phyloP scores from a whole-genome alignment of 2,797 vertebrate species.

The Meda fulgida region DNA sequence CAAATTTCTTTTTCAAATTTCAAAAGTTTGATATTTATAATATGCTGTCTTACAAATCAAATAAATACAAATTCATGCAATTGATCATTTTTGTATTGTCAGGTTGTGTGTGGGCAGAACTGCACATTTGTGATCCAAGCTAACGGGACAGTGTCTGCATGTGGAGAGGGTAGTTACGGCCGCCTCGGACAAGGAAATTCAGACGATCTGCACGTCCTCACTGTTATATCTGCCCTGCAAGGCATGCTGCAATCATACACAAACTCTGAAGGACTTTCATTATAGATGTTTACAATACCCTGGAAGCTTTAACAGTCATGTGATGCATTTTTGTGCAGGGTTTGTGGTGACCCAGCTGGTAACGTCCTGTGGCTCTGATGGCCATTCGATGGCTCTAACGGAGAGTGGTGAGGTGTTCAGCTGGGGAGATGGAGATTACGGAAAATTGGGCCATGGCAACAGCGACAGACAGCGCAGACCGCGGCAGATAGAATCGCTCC shows the following conservation, averaged over 20 bases:
- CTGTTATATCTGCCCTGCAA: slow-evolving; percentile 95
- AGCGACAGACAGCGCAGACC: slow-evolving; percentile 83
- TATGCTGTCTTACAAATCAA: background rate
- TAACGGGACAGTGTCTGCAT: slow-evolving; percentile 82
- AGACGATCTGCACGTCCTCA: slow-evolving; percentile 94
- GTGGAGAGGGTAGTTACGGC: slow-evolving; percentile 85
- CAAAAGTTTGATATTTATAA: background rate
- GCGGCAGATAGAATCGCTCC: slow-evolving; percentile 82
- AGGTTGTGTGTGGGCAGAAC: slow-evolving; percentile 86
- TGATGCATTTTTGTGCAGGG: slow-evolving; percentile 65
- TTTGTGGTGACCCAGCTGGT: slow-evolving; percentile 83
- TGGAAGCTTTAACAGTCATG: background rate
- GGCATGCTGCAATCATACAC: slow-evolving; percentile 70
- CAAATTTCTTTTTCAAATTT: background rate
- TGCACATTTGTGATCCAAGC: slow-evolving; percentile 84
- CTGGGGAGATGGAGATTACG: slow-evolving; percentile 86
- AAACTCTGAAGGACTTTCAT: background rate
- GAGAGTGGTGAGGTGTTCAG: slow-evolving; percentile 86
- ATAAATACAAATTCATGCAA: background rate
- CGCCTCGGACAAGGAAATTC: slow-evolving; percentile 85
- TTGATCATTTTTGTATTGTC: slow-evolving; percentile 76
- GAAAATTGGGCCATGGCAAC: slow-evolving; percentile 85
- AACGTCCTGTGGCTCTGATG: slow-evolving; percentile 84
- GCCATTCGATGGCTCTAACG: slow-evolving; percentile 83
- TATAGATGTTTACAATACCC: background rate